Base-by-base conservation (phyloP, 2,797 vertebrate genomes). In the Microhierax caerulescens region DNA sequence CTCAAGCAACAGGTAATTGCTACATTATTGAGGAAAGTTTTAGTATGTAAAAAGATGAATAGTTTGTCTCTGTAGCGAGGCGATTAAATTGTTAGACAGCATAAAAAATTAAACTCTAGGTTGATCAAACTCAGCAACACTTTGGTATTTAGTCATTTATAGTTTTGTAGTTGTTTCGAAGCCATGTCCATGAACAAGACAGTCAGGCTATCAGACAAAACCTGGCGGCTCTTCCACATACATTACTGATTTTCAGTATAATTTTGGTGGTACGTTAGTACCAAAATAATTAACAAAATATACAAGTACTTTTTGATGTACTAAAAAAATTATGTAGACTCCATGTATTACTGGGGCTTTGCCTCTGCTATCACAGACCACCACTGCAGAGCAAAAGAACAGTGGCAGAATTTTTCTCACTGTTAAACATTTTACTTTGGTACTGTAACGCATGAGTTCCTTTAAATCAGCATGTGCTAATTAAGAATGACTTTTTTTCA, bases 401-500 rank as follows among this genome's bases (percentile, higher is more conserved):
- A 63, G 56, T 51, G 74, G 36, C 30, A 86, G 59, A 59, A 11
- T 11, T 48, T 47, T 77, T 8, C 45, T 51, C 61, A n/a, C 19
- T 41, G 13, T 85, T 78, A 69, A 91, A 72, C 32, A 69, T 53
- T 85, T 69, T 75, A 88, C 79, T 53, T 90, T 56, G 47, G 45
- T 43, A 16, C 28, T 39, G 51, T 37, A 70, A 74, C 77, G 64
- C 30, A 45, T 5, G 12, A 77, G 48, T 77, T 60, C 74, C 11
- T 9, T 41, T 82, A 11, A 20, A 76, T 79, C 50, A 85, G 47
- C 48, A 78, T 9, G 45, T n/a, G 24, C 67, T 94, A 93, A 96
- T 94, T 88, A 87, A 85, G 68, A 82, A 59, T 61, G 5, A 41
- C 73, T 93, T 91, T 90, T 67, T 70, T 82, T 82, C 68, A 77